Evolutionary conservation across 2,888 invertebrate genomes (phyloP).

Genomic region (Anticlea derivata): DNA sequence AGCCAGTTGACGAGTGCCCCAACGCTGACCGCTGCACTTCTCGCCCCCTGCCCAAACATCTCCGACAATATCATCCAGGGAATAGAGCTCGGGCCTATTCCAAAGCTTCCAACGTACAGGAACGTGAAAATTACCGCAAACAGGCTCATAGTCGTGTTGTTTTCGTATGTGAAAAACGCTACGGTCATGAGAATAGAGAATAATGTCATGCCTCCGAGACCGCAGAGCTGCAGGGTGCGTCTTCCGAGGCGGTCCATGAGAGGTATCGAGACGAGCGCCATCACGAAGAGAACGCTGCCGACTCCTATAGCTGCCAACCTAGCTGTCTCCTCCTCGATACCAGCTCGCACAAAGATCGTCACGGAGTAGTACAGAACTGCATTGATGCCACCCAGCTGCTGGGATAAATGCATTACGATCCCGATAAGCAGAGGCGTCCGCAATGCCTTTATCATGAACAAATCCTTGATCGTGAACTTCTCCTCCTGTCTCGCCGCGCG

Average conservation of each 20-base stretch:
- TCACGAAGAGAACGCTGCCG: slow-evolving; percentile 87
- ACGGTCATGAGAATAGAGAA: slow-evolving; percentile 88
- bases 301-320: slow-evolving; percentile 88
- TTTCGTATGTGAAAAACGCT: slow-evolving; percentile 71
- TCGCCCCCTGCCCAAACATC: slow-evolving; percentile 75
- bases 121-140: slow-evolving; percentile 78
- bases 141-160: slow-evolving; percentile 71
- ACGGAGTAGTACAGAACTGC: slow-evolving; percentile 89
- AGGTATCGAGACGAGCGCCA: slow-evolving; percentile 91
- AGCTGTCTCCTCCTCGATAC: slow-evolving; percentile 83
- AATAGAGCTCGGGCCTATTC: slow-evolving; percentile 79
- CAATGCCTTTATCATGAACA: slow-evolving; percentile 60
- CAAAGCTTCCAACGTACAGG: slow-evolving; percentile 78
- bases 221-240: slow-evolving; percentile 87
- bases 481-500: slow-evolving; percentile 69
- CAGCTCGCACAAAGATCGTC: slow-evolving; percentile 85
- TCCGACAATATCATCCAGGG: slow-evolving; percentile 82
- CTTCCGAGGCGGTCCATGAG: slow-evolving; percentile 89
- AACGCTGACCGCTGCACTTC: slow-evolving; percentile 77
- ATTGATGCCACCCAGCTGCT: slow-evolving; percentile 79
- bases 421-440: slow-evolving; percentile 75
- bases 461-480: slow-evolving; percentile 67
- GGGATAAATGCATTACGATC: slow-evolving; percentile 79
- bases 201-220: slow-evolving; percentile 89
- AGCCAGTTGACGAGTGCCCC: slow-evolving; percentile 80